phyloP scores from a whole-genome alignment of 2,113 vertebrate genomes.

The Poeciliopsis retropinna region DNA sequence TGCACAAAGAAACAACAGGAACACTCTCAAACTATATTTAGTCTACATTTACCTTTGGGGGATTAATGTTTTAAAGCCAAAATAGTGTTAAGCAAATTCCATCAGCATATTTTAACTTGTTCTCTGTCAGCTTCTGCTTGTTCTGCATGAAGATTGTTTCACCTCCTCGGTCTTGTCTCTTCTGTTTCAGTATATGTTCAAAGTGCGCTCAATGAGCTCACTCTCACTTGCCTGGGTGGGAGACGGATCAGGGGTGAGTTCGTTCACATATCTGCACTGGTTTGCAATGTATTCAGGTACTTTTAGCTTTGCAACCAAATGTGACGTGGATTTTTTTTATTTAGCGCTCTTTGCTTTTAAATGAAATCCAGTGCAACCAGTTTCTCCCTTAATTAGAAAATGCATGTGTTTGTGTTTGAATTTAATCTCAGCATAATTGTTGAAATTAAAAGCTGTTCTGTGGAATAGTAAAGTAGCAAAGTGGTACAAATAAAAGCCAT shows the following conservation, averaged over 20 bases:
- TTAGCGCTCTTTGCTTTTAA: too few relatives aligned
- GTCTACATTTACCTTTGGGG: neutral
- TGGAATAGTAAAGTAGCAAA: too few relatives aligned
- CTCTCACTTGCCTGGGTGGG: slow-evolving; percentile 91
- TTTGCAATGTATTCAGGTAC: too few relatives aligned
- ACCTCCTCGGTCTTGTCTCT: neutral
- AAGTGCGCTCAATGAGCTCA: slow-evolving; percentile 83
- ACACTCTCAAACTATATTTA: neutral
- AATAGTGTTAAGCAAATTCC: neutral
- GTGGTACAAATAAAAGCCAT: too few relatives aligned
- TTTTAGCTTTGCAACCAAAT: too few relatives aligned
- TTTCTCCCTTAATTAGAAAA: too few relatives aligned
- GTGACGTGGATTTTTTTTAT: too few relatives aligned
- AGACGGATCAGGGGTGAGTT: slow-evolving; percentile 88
- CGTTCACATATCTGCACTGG: neutral
- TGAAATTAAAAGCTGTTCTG: too few relatives aligned
- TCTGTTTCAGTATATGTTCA: slow-evolving; percentile 80
- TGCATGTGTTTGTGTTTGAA: too few relatives aligned
- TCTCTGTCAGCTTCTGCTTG: neutral
- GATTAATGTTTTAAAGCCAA: neutral
- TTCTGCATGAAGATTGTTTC: too few relatives aligned
- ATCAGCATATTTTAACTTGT: neutral
- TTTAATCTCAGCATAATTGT: too few relatives aligned
- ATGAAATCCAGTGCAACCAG: too few relatives aligned
- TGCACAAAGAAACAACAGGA: neutral